These are phyloP conservation scores for Sinopyrophorus schimmeli DNA, from an alignment of 2,888 invertebrate species.

Conservation along the genomic window DNA sequence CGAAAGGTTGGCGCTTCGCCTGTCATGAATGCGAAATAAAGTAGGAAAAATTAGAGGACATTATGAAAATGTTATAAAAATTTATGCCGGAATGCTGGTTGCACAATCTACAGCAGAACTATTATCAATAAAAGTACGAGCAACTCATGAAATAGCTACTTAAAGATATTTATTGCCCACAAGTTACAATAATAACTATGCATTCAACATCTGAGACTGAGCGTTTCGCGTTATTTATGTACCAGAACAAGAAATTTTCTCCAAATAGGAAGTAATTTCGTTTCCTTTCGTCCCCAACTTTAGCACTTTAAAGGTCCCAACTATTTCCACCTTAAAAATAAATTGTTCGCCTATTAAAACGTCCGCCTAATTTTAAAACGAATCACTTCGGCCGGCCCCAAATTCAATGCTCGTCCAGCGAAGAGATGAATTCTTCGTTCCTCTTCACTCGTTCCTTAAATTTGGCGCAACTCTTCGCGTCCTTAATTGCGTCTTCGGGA, in stretches of 20 bases:
- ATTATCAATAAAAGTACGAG: conserved; percentile 28
- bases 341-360: no score
- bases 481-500: conserved; percentile 52
- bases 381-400: no score
- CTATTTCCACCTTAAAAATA: no score
- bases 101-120: conserved; percentile 13
- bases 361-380: no score
- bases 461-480: conserved; percentile 47
- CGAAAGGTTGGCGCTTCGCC: no score
- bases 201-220: conserved; percentile 31
- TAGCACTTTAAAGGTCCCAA: conserved; percentile 24
- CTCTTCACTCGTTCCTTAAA: conserved; percentile 48
- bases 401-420: no score
- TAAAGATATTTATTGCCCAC: conserved; percentile 27
- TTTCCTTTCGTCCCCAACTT: conserved; percentile 22
- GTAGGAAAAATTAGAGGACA: conserved; percentile 2
- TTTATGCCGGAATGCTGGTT: conserved; percentile 13
- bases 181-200: conserved; percentile 31
- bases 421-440: conserved; percentile 25
- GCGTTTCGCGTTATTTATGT: conserved; percentile 26
- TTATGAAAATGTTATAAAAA: conserved; percentile 18
- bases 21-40: no score
- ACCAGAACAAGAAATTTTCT: conserved; percentile 28
- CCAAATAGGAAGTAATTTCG: conserved; percentile 29
- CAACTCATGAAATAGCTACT: conserved; percentile 25